A percentile compares a stretch with the other conserved stretches of the same genome.
Evolutionary conservation across 2,797 vertebrate species (phyloP).

Genomic region (Phyllotis vaccarum): DNA sequence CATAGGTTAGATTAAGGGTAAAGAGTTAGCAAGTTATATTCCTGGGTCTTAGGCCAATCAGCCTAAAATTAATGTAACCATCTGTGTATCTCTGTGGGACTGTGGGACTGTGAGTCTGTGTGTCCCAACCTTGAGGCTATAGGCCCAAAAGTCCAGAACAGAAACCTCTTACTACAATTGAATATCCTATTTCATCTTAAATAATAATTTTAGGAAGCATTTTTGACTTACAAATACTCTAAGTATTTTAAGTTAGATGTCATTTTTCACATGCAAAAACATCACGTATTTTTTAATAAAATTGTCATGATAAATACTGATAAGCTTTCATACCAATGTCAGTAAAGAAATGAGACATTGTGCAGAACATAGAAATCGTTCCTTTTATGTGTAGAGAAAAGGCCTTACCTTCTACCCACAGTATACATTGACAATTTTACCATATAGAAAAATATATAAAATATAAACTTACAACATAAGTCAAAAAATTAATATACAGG

Average conservation of each 20-base stretch:
- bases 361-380: neutral
- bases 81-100: too few species aligned
- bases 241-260: neutral
- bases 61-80: too few species aligned
- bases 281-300: neutral
- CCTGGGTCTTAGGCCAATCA: too few species aligned
- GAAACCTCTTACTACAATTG: too few species aligned
- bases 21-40: too few species aligned
- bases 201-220: neutral
- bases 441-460: neutral
- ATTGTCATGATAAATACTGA: neutral
- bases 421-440: neutral
- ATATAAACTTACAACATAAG: neutral
- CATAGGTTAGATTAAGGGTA: too few species aligned
- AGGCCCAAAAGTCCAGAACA: too few species aligned
- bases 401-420: neutral
- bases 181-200: neutral
- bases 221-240: slow-evolving; percentile 32
- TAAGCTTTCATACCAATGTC: neutral
- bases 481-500: neutral
- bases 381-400: neutral
- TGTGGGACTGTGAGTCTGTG: too few species aligned
- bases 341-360: neutral
- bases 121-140: too few species aligned
- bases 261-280: slow-evolving; percentile 10